These are phyloP conservation scores for Vicugna pacos DNA, from an alignment of 2,113 vertebrate genomes.

Conservation along the genomic window DNA sequence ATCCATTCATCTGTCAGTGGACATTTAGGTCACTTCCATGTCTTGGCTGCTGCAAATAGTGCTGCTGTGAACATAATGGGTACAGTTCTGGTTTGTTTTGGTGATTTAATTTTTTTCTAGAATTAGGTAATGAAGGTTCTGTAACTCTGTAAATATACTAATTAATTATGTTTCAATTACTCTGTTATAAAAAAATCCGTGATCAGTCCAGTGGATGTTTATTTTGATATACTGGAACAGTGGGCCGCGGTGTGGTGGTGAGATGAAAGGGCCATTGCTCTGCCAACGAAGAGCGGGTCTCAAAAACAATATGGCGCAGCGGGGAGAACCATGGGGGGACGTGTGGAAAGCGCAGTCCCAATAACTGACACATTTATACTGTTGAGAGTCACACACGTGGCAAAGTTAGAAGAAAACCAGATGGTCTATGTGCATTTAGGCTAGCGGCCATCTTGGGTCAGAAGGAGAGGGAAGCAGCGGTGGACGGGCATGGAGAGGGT, in stretches of 20 bases:
- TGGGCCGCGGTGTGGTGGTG: fast-evolving
- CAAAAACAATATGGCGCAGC: neutral
- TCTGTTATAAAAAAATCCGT: no score
- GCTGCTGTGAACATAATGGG: no score
- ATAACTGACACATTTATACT: fast-evolving
- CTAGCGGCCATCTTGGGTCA: fast-evolving
- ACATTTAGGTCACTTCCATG: no score
- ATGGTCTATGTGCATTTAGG: fast-evolving
- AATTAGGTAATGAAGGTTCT: neutral
- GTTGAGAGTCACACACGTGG: fast-evolving
- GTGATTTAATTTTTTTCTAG: neutral
- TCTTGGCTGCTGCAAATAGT: no score
- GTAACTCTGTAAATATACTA: neutral
- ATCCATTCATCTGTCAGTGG: no score
- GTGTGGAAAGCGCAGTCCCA: fast-evolving
- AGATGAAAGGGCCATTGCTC: no score
- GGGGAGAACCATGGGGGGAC: no score
- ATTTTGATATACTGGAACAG: fast-evolving
- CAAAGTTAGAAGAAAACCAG: neutral
- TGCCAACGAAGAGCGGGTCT: fast-evolving
- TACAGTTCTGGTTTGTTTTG: neutral
- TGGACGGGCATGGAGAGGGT: fast-evolving
- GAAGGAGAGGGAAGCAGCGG: fast-evolving
- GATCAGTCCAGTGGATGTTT: neutral
- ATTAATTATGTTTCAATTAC: neutral